Evolutionary conservation across 1,140 invertebrate genomes (phyloP), one percentile per base, ranked within the genome.

Genomic region (Drosophila triauraria): DNA sequence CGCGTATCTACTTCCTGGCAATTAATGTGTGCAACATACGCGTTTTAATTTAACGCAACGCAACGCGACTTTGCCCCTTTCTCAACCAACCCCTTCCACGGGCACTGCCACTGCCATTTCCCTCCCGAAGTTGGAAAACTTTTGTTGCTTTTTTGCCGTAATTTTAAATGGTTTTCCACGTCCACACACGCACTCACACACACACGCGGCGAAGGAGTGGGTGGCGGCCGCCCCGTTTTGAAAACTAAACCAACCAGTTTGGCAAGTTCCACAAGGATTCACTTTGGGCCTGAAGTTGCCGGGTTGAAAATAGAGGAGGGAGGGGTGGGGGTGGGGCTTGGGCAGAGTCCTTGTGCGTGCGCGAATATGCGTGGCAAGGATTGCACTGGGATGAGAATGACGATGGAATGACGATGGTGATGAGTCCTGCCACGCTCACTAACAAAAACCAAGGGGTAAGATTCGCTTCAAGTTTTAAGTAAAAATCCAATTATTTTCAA

Each of bases 11-110:
- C 84, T 88, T 84, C 81, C 85, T 78, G 80, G 67, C 84, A 90
- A 90, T 88, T 88, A 87, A 81, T 88, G 81, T 91, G 83, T 88
- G 88, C 88, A 91, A 91, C 88, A 91, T 88, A 86, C 85, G 85
- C 81, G 78, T 80, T 77, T 86, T 80, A 82, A 91, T 86, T 88
- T 85, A 90, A 90, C 69, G 85, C 83, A 87, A 80, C 68, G 64
- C 71, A 72, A 71, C 75, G 80, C 80, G 81, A 65, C 44, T 62
- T 58, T 51, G 59, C 75, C 43, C 47, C 71, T 48, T 54, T 42
- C 60, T 56, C 48, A 25, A 56, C 70, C 60, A 43, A n/a, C 20
- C 17, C 48, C 72, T 9, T 23, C 17, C 50, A 54, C 59, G 35
- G 30, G 23, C 46, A n/a, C 38, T 17, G 7, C 48, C n/a, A 35